phyloP scores from a whole-genome alignment of 2,113 vertebrate species.

The Stigmatopora nigra region DNA sequence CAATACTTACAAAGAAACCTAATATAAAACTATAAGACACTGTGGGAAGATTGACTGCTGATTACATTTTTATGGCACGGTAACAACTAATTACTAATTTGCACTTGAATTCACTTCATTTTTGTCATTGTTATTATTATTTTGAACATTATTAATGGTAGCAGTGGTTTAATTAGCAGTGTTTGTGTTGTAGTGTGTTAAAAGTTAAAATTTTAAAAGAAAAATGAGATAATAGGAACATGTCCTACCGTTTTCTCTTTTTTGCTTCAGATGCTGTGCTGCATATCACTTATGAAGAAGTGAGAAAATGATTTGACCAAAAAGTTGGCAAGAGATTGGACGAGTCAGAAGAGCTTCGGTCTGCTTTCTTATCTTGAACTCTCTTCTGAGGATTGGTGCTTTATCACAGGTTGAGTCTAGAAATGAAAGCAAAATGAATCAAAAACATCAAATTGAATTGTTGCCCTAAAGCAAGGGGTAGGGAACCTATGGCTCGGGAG shows the following conservation, averaged over 20 bases:
- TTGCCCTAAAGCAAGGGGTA: background rate
- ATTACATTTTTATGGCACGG: background rate
- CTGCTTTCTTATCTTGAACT: constrained; percentile 5
- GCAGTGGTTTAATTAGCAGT: no score
- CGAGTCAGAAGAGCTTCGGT: background rate
- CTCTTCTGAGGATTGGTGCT: background rate
- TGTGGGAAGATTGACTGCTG: background rate
- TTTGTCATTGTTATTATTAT: no score
- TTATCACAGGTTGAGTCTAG: constrained; percentile 3
- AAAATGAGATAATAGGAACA: background rate
- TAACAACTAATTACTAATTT: no score
- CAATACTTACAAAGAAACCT: background rate
- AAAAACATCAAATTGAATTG: background rate
- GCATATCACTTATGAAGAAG: constrained; percentile 13
- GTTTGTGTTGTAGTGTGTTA: no score
- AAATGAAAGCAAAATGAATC: background rate
- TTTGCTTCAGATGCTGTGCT: background rate
- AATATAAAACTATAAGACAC: background rate
- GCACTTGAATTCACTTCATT: no score
- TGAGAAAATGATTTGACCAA: background rate
- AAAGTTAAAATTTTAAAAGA: no score
- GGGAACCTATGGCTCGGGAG: no score
- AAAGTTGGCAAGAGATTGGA: background rate
- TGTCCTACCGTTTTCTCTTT: constrained; percentile 28
- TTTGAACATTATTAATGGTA: no score